Evolutionary conservation across 2,888 invertebrate genomes (phyloP), one percentile per base, ranked within the genome.

Genomic region (Tiliacea citrago): DNA sequence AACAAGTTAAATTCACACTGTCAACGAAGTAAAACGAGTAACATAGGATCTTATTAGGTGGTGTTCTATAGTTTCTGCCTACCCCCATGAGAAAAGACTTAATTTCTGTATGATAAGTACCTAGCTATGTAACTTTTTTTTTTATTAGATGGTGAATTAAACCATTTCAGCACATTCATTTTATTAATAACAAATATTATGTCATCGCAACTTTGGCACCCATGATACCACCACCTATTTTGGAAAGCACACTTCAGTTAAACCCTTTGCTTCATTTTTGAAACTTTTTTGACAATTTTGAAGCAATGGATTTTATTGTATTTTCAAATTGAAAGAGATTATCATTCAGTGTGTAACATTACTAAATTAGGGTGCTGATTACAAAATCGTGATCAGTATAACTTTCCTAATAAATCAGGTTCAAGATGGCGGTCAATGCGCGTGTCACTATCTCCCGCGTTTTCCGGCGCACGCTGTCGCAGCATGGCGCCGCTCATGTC

Each of bases 401-500:
- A 13, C 10, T 45, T 76, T 61, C 3, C 24, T n/a, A 42, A 75
- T 16, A 29, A 21, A n/a, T 7, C 76, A 93, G 93, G 93, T 35
- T 84, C 91, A 76, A 93, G 88, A 89, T 93, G 93, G 93, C 90
- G 91, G 1, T 87, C 90, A 0, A 93, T 93, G 93, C 89, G 93
- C 0, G 86, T 86, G 6, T 89, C 92, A 0, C 79, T 93, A 8
- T 87, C 92, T 2, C 93, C 93, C 4, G 93, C 93, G 42, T 93
- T 93, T 75, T 93, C 93, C 5, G 88, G 89, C 6, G 90, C 93
- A 0, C 89, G 93, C 21, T 93, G 91, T 70, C 90, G 92, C 67
- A 89, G 90, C 80, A 93, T 93, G 93, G 89, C 91, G 69, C 93
- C 93, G 0, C 85, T 93, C 3, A 93, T 93, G 93, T 86, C 86